These are phyloP conservation scores for Knipowitschia caucasica DNA, from an alignment of 2,797 vertebrate genomes.

Conservation along the genomic window DNA sequence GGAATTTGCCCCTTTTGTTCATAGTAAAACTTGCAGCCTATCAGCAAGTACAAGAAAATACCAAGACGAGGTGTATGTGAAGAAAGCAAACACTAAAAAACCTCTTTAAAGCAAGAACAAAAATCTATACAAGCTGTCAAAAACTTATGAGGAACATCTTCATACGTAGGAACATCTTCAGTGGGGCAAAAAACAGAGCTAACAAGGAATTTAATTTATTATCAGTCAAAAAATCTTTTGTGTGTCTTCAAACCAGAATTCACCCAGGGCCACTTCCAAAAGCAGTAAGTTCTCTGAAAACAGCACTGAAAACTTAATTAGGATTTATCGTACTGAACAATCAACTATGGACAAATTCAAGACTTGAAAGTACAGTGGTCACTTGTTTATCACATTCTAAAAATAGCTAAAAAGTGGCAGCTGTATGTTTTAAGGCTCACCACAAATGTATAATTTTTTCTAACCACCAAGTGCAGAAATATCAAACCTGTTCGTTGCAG, in stretches of 20 bases:
- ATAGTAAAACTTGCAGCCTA: slow-evolving; percentile 1
- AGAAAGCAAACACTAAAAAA: no score
- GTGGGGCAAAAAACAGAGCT: background rate
- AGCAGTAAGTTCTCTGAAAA: background rate
- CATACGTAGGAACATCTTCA: background rate
- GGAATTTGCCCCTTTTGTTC: slow-evolving; percentile 22
- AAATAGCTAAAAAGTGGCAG: no score
- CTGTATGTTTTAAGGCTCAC: no score
- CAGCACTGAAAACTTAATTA: background rate
- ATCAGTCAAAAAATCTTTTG: background rate
- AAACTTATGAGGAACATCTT: background rate
- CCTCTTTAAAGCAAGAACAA: no score
- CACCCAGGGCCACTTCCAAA: background rate
- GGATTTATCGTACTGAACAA: background rate
- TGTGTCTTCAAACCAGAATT: background rate
- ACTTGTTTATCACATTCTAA: no score
- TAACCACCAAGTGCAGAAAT: no score
- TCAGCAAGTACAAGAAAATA: background rate
- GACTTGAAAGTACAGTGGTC: background rate
- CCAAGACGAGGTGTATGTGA: slow-evolving; percentile 6
- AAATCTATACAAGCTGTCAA: background rate
- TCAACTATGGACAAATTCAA: background rate
- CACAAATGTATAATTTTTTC: no score
- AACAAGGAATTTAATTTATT: background rate
- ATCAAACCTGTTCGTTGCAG: no score